A percentile compares a stretch with the other conserved stretches of the same genome.
Conservation (phyloP, 2,888 invertebrate genomes). For the Coremacera marginata region DNA sequence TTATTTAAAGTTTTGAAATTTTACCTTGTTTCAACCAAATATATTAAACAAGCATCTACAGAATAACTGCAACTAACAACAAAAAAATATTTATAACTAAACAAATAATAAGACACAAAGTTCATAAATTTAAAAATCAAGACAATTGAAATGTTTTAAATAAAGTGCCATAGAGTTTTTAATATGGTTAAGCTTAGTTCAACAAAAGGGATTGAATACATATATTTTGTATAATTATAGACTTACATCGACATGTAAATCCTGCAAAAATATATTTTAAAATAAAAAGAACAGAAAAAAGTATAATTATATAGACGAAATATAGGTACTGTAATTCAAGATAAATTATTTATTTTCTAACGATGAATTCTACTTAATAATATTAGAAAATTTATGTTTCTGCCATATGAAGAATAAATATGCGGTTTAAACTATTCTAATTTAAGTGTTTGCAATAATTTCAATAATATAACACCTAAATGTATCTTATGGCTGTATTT, state of each 20-base stretch:
- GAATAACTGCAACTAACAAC: conserved; percentile 27
- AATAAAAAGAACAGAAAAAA: conserved; percentile 64
- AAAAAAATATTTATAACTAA: background rate
- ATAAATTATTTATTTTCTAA: too few species aligned
- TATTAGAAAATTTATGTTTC: too few species aligned
- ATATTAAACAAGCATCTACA: conserved; percentile 33
- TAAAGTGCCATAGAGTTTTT: background rate
- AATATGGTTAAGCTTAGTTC: conserved; percentile 4
- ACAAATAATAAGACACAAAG: background rate
- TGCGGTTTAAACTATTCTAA: too few species aligned
- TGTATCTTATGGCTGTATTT: too few species aligned
- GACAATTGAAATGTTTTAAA: conserved; percentile 2
- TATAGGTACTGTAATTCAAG: background rate
- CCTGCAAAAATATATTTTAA: conserved; percentile 70
- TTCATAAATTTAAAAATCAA: conserved; percentile 30
- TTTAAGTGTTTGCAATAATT: too few species aligned
- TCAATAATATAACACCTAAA: too few species aligned
- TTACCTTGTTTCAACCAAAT: too few species aligned
- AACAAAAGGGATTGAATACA: conserved; percentile 11
- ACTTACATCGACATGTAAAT: conserved; percentile 75
- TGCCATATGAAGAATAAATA: too few species aligned
- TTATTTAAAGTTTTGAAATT: too few species aligned
- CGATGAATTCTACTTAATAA: too few species aligned
- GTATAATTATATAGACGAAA: conserved; percentile 48
- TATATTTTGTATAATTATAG: conserved; percentile 59